Evolutionary conservation across 2,797 vertebrate genomes (phyloP), one percentile per base, ranked within the genome.

Genomic region (Rhyacichthys aspro): DNA sequence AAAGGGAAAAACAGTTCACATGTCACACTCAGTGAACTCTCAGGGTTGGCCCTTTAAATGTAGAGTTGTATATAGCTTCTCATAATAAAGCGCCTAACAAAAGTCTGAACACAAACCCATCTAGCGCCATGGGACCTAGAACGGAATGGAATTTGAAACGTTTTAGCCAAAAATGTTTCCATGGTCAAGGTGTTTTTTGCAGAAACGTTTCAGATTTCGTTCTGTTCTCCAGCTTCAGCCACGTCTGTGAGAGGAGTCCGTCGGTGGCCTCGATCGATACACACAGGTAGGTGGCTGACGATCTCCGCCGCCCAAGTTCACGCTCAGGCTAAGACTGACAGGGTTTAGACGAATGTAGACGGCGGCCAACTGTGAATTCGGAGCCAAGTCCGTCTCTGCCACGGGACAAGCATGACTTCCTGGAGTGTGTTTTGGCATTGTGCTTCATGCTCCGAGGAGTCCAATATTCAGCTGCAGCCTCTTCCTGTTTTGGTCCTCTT

Each of bases 121-220:
- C 56, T 65, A 65, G 56, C 55, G 71, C 46, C 59, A 55, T 11
- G 43, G 18, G 37, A 53, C 71, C 43, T 70, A 48, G 92, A 93
- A 93, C 87, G 67, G 89, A 92, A 91, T 93, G 92, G 90, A 93
- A 93, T 92, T 92, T 93, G 92, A 93, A 93, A 93, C 92, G 92
- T 93, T 93, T 93, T 91, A 89, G 92, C 92, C 88, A 93, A 93
- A 93, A 93, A 94, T 93, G 91, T 94, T 91, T 88, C 90, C 85
- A 92, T 83, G 83, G 82, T 93, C 86, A 92, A 92, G 88, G 90
- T 92, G 93, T 93, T 94, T 94, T 94, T 94, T 94, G 93, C 93
- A 94, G 93, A 94, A 94, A 93, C 92, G 92, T 94, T 94, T 94
- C 93, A 94, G 92, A 94, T 93, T 94, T 93, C 85, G 89, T 92